A percentile compares a stretch with the other conserved stretches of the same genome.
Evolutionary conservation across 2,888 invertebrate species (phyloP).

Genomic region (Rhagium mordax): DNA sequence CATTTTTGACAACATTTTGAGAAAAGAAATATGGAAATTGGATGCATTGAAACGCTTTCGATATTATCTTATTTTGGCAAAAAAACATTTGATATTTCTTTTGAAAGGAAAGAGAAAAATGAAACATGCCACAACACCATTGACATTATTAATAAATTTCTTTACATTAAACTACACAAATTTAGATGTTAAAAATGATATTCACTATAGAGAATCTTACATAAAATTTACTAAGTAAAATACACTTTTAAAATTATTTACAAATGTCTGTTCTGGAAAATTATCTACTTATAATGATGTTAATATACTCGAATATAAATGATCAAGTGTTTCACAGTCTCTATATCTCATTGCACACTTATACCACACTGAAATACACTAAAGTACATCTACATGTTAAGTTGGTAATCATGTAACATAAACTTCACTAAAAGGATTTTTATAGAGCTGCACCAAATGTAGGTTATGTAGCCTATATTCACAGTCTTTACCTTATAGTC

Average conservation of each 20-base stretch:
- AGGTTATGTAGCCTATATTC: slow-evolving; percentile 55
- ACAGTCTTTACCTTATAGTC: slow-evolving; percentile 61
- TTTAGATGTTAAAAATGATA: slow-evolving; percentile 31
- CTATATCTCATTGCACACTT: slow-evolving; percentile 66
- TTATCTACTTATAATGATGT: slow-evolving; percentile 49
- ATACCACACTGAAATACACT: slow-evolving; percentile 59
- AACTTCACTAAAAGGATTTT: slow-evolving; percentile 48
- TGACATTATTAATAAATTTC: not conserved
- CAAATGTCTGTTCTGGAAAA: slow-evolving; percentile 46
- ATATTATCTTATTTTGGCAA: too few species aligned
- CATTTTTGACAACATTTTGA: too few species aligned
- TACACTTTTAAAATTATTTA: slow-evolving; percentile 51
- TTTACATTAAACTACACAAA: not conserved
- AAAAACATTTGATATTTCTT: too few species aligned
- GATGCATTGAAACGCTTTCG: too few species aligned
- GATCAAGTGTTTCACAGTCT: slow-evolving; percentile 58
- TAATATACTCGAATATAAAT: slow-evolving; percentile 57
- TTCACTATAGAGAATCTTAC: slow-evolving; percentile 37
- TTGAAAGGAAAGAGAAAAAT: too few species aligned
- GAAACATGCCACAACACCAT: too few species aligned
- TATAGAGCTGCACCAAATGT: slow-evolving; percentile 55
- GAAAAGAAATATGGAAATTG: too few species aligned
- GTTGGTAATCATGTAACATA: slow-evolving; percentile 54
- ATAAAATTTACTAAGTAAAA: slow-evolving; percentile 49
- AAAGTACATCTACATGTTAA: slow-evolving; percentile 56